Conservation (phyloP, 2,797 vertebrate genomes). For the Serranus cabrilla region DNA sequence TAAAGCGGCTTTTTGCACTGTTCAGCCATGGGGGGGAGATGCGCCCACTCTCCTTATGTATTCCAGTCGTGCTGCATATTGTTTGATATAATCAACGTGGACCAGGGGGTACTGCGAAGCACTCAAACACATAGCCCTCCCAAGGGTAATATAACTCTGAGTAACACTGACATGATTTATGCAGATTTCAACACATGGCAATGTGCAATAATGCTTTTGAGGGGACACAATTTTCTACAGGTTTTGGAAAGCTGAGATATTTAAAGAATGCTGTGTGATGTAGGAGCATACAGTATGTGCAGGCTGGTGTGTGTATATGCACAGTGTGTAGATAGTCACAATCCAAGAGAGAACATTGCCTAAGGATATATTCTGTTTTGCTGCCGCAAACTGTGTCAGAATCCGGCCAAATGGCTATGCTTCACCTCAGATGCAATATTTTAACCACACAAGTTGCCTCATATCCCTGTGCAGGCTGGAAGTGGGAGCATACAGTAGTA, state of each 20-base stretch:
- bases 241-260: slow-evolving; percentile 50
- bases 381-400: slow-evolving; percentile 35
- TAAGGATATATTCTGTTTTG: slow-evolving; percentile 32
- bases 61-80: slow-evolving; percentile 77
- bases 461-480: slow-evolving; percentile 35
- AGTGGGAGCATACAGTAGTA: slow-evolving; percentile 42
- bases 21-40: slow-evolving; percentile 62
- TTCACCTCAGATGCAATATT: slow-evolving; percentile 60
- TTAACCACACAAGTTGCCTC: slow-evolving; percentile 50
- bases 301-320: slow-evolving; percentile 19
- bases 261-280: slow-evolving; percentile 32
- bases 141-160: slow-evolving; percentile 77
- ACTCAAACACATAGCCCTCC: slow-evolving; percentile 74
- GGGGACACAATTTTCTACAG: slow-evolving; percentile 41
- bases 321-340: slow-evolving; percentile 14
- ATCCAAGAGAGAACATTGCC: slow-evolving; percentile 41
- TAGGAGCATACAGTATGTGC: slow-evolving; percentile 27
- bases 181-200: slow-evolving; percentile 72
- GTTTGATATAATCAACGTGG: slow-evolving; percentile 80
- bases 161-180: slow-evolving; percentile 78
- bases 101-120: slow-evolving; percentile 64
- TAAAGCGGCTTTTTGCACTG: slow-evolving; percentile 73
- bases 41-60: slow-evolving; percentile 72
- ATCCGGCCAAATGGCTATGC: slow-evolving; percentile 28
- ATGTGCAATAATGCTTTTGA: slow-evolving; percentile 67